Conservation (phyloP, 1,140 invertebrate genomes). For the Saxidomus purpurata region DNA sequence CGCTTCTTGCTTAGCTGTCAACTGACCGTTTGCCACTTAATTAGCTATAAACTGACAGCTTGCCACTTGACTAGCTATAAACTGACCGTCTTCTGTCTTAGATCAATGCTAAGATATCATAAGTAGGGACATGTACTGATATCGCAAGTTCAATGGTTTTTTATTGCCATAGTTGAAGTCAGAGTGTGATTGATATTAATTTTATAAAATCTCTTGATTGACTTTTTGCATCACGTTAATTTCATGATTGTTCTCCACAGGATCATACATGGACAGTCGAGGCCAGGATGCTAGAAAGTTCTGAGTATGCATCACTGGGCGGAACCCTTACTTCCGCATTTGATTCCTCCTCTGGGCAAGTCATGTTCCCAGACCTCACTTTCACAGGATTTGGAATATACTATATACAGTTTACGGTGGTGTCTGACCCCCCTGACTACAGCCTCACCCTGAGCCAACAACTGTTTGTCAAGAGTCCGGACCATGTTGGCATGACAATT, state of each 20-base stretch:
- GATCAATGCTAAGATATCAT: too few relatives aligned
- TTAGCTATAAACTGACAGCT: too few relatives aligned
- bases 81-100: too few relatives aligned
- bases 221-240: too few relatives aligned
- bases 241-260: not conserved
- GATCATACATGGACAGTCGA: conserved; percentile 4
- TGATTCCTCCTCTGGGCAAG: conserved; percentile 35
- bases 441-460: conserved; percentile 58
- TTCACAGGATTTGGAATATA: conserved; percentile 76
- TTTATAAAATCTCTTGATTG: too few relatives aligned
- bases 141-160: too few relatives aligned
- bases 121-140: too few relatives aligned
- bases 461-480: conserved; percentile 69
- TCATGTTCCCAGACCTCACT: conserved; percentile 69
- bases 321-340: not conserved
- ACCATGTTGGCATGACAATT: conserved; percentile 71
- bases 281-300: not conserved
- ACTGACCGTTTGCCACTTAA: too few relatives aligned
- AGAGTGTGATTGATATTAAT: too few relatives aligned
- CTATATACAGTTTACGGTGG: conserved; percentile 60
- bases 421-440: not conserved
- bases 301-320: not conserved
- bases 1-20: too few relatives aligned
- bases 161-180: too few relatives aligned
- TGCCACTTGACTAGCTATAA: too few relatives aligned